A percentile compares a stretch with the other conserved stretches of the same genome.
phyloP scores from a whole-genome alignment of 1,140 invertebrate species.

The Leptopilina clavipes region DNA sequence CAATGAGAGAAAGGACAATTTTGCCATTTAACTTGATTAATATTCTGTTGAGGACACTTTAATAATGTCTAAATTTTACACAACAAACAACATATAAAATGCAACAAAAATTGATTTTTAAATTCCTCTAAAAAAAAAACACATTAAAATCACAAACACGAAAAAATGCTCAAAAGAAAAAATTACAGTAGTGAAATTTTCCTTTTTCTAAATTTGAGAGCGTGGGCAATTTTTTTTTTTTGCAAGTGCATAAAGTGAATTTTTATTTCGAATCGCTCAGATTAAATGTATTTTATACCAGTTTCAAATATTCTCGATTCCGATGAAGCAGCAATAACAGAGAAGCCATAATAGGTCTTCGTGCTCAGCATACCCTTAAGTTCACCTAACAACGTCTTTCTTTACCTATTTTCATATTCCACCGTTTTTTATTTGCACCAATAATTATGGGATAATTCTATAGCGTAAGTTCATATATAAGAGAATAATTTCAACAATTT shows the following conservation, averaged over 20 bases:
- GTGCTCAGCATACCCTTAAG: slow-evolving; percentile 69
- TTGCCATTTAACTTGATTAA: background rate
- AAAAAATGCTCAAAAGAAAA: no score
- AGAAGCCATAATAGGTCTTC: slow-evolving; percentile 71
- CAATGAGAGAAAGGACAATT: slow-evolving; percentile 46
- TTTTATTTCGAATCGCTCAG: background rate
- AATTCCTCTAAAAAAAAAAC: no score
- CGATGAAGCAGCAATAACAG: slow-evolving; percentile 71
- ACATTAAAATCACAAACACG: no score
- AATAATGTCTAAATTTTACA: background rate
- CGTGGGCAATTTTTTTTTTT: background rate
- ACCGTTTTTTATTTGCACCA: slow-evolving; percentile 45
- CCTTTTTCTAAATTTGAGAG: background rate
- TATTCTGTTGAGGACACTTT: slow-evolving; percentile 42
- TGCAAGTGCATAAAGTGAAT: background rate
- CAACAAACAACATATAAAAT: no score
- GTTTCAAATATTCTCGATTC: slow-evolving; percentile 62
- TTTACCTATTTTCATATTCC: slow-evolving; percentile 57
- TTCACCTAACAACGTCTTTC: slow-evolving; percentile 59
- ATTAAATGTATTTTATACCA: slow-evolving; percentile 1
- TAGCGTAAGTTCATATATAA: no score
- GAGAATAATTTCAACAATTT: no score
- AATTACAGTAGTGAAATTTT: no score
- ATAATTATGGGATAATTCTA: slow-evolving; percentile 35
- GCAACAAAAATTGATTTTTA: no score